Percentiles rank a stretch among this genome's conserved stretches.
Conservation (phyloP, 2,888 invertebrate genomes). For the Theristus sp. region DNA sequence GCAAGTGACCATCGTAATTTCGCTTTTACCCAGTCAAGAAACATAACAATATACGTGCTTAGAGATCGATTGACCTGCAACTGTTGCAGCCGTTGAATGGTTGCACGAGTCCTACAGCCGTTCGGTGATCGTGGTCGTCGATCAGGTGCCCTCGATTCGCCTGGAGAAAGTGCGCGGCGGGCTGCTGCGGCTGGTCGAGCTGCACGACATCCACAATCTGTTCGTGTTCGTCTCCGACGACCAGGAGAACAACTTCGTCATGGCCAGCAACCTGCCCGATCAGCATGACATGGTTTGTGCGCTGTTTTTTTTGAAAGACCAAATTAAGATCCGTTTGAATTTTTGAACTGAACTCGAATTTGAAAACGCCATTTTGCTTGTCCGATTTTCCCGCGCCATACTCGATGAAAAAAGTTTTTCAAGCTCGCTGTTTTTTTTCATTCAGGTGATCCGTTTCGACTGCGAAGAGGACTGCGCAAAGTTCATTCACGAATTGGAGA, state of each 20-base stretch:
- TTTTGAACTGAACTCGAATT: no score
- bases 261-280: constrained; percentile 51
- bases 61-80: no score
- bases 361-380: no score
- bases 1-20: no score
- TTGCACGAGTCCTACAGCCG: constrained; percentile 74
- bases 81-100: constrained; percentile 52
- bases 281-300: constrained; percentile 63
- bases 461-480: constrained; percentile 12
- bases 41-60: no score
- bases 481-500: constrained; percentile 11
- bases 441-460: constrained; percentile 57
- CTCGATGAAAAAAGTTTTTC: no score
- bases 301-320: not conserved
- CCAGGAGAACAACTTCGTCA: constrained; percentile 48
- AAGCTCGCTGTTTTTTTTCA: no score
- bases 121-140: constrained; percentile 12
- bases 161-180: constrained; percentile 46
- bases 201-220: constrained; percentile 54
- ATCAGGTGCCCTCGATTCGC: constrained; percentile 6
- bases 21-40: no score
- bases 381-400: no score
- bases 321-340: no score
- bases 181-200: constrained; percentile 57
- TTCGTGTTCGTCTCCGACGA: constrained; percentile 73